phyloP scores from a whole-genome alignment of 2,888 invertebrate species.

The Rotaria socialis region DNA sequence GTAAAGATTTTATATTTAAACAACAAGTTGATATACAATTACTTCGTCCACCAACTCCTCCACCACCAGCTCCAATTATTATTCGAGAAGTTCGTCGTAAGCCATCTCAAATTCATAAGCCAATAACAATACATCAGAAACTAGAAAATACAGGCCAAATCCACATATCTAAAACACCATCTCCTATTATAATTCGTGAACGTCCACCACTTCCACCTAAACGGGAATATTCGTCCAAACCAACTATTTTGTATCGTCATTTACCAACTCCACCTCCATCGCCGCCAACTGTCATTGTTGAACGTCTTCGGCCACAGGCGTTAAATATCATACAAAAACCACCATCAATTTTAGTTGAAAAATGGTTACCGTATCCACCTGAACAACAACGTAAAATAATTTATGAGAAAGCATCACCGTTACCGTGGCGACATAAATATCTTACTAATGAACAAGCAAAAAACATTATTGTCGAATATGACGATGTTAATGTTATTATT shows the following conservation, averaged over 20 bases:
- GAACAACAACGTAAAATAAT: constrained; percentile 34
- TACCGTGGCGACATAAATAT: neutral
- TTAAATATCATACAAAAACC: neutral
- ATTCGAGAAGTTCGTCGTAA: constrained; percentile 26
- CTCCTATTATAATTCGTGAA: constrained; percentile 22
- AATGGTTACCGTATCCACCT: constrained; percentile 30
- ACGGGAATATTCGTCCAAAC: neutral
- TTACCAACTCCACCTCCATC: neutral
- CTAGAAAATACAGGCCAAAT: neutral
- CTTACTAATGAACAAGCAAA: neutral
- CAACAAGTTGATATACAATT: constrained; percentile 27
- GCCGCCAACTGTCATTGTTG: constrained; percentile 20
- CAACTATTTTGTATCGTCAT: constrained; percentile 12
- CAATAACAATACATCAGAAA: constrained; percentile 11
- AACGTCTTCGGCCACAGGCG: neutral
- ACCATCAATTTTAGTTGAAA: neutral
- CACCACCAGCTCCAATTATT: constrained; percentile 23
- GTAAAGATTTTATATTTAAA: constrained; percentile 6
- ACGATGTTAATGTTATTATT: constrained; percentile 31
- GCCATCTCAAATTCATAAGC: neutral
- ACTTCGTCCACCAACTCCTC: constrained; percentile 33
- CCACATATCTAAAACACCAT: neutral
- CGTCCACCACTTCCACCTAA: neutral
- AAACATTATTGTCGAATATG: constrained; percentile 20
- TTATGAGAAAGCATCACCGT: neutral